Percentiles rank a stretch among this genome's conserved stretches.
Evolutionary conservation across 2,113 vertebrate species (phyloP).

Genomic region (Megaptera novaeangliae): DNA sequence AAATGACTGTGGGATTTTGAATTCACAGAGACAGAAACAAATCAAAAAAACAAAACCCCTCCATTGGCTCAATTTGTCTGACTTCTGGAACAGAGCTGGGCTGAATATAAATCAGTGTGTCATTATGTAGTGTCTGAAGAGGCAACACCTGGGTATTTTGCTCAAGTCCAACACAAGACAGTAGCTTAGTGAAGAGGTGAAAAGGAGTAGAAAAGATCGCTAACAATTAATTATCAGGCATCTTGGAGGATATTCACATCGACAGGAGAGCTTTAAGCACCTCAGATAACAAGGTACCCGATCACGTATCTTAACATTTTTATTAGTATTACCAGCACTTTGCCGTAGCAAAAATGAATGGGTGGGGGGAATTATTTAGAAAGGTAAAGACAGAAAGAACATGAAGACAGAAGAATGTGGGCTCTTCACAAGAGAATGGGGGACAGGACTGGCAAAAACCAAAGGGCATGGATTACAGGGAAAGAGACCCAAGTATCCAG

Average conservation of each 20-base stretch:
- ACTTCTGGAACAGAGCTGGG: fast-evolving
- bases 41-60: not conserved
- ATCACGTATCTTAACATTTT: too few relatives aligned
- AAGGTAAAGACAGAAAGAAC: not conserved
- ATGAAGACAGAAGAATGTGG: not conserved
- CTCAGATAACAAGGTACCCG: not conserved
- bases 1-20: constrained; percentile 30
- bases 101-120: not conserved
- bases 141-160: not conserved
- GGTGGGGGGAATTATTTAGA: not conserved
- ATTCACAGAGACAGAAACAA: not conserved
- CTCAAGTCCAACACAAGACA: not conserved
- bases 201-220: not conserved
- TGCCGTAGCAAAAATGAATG: not conserved
- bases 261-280: not conserved
- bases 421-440: not conserved
- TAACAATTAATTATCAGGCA: too few relatives aligned
- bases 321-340: not conserved
- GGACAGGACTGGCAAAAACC: not conserved
- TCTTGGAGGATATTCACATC: not conserved
- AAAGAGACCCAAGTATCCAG: not conserved
- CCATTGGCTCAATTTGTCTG: not conserved
- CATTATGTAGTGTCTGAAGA: not conserved
- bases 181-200: not conserved
- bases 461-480: not conserved